Evolutionary conservation across 37 sponge, comb jelly and placozoan genomes (phyloP).

Genomic region (Cladorhizidae sp.): DNA sequence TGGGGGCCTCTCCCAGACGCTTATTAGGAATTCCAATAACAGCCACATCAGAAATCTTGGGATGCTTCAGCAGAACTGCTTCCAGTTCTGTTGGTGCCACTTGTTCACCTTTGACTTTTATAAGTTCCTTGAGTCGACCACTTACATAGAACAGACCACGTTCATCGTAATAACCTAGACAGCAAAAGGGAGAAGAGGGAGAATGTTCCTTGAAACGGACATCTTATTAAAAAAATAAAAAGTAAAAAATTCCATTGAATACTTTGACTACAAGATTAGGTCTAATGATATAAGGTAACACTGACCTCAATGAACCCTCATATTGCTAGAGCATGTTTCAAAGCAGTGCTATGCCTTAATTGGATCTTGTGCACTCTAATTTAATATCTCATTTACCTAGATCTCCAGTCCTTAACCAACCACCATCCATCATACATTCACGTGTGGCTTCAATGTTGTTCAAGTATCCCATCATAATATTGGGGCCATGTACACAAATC

Average conservation of each 20-base stretch:
- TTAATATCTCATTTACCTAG: constrained; percentile 54
- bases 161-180: constrained; percentile 81
- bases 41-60: constrained; percentile 83
- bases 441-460: constrained; percentile 80
- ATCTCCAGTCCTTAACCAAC: constrained; percentile 88
- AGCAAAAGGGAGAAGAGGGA: no score
- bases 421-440: no score
- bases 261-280: neutral
- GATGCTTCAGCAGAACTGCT: constrained; percentile 73
- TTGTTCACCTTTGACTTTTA: constrained; percentile 91
- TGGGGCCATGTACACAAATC: constrained; percentile 74
- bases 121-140: constrained; percentile 91
- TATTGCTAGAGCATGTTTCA: no score
- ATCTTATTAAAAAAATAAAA: constrained; percentile 19
- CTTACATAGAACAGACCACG: constrained; percentile 83
- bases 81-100: constrained; percentile 95
- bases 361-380: neutral
- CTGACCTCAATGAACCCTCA: no score
- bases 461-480: constrained; percentile 89
- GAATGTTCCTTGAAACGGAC: constrained; percentile 72
- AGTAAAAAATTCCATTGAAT: neutral
- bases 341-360: neutral
- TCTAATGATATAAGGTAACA: neutral
- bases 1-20: constrained; percentile 82
- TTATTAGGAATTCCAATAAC: constrained; percentile 85